These are phyloP conservation scores for Cyanocitta stelleri DNA, from an alignment of 2,113 vertebrate species.

Conservation along the genomic window DNA sequence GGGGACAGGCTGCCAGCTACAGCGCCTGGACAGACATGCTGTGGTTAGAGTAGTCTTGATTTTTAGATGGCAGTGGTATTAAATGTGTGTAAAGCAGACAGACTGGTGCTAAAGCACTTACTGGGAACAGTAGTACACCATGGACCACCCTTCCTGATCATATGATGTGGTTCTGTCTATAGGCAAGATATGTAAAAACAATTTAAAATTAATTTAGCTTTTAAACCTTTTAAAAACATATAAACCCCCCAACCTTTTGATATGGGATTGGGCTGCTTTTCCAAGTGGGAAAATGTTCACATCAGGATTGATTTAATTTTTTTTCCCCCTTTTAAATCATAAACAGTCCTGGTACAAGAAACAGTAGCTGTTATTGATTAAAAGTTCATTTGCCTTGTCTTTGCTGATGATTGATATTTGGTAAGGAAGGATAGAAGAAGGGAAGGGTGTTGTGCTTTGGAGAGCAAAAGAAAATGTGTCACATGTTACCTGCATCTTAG, in stretches of 20 bases:
- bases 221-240: constrained; percentile 56
- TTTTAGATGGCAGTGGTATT: constrained; percentile 9
- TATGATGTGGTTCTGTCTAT: constrained; percentile 40
- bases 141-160: constrained; percentile 17
- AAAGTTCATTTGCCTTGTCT: constrained; percentile 76
- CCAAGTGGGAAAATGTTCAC: constrained; percentile 71
- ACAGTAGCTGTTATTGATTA: constrained; percentile 81
- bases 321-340: constrained; percentile 70
- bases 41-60: constrained; percentile 4
- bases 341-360: constrained; percentile 76
- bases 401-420: constrained; percentile 72
- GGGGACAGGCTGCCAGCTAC: not conserved
- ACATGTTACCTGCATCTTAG: constrained; percentile 68
- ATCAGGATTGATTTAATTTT: constrained; percentile 75
- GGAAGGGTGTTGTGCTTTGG: constrained; percentile 56
- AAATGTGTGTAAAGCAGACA: constrained; percentile 43
- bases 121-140: constrained; percentile 2
- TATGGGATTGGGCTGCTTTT: constrained; percentile 58
- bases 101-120: constrained; percentile 37
- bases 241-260: constrained; percentile 49
- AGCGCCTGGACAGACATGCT: not conserved
- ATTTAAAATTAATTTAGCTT: constrained; percentile 65
- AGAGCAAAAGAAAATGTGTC: constrained; percentile 50
- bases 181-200: constrained; percentile 58
- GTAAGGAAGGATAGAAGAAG: constrained; percentile 53